Percentiles rank a stretch among this genome's conserved stretches.
phyloP scores from a whole-genome alignment of 2,888 invertebrate species.

The Phengaris alcon region DNA sequence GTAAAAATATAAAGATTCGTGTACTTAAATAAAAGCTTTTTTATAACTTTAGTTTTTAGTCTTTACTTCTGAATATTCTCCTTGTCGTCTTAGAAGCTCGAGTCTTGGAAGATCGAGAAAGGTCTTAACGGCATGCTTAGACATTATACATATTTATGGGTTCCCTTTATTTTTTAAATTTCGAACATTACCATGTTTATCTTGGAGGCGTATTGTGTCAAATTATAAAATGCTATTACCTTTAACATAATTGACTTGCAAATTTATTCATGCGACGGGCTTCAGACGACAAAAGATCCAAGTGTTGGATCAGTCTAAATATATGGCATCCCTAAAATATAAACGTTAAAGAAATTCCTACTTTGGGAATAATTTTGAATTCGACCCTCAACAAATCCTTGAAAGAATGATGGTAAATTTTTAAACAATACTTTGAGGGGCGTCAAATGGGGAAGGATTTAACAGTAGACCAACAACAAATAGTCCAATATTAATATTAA shows the following conservation, averaged over 20 bases:
- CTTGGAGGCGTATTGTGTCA: slow-evolving; percentile 6
- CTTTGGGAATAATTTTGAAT: neutral
- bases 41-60: too few species aligned
- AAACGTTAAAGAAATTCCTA: neutral
- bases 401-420: neutral
- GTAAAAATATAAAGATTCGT: too few species aligned
- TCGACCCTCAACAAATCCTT: neutral
- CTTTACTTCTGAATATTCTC: too few species aligned
- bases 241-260: slow-evolving; percentile 22
- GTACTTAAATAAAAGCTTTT: too few species aligned
- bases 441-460: too few species aligned
- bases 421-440: too few species aligned
- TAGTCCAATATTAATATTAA: too few species aligned
- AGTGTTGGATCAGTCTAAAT: neutral
- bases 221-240: slow-evolving; percentile 23
- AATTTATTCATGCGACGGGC: slow-evolving; percentile 23
- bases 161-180: neutral
- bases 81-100: too few species aligned
- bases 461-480: too few species aligned
- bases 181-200: slow-evolving; percentile 1
- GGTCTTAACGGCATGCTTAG: neutral
- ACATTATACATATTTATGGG: neutral
- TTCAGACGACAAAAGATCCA: slow-evolving; percentile 14
- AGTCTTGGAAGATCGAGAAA: neutral
- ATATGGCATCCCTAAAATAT: neutral